Percentiles rank a stretch among this genome's conserved stretches.
These are phyloP conservation scores for Myotis vivesi DNA, from an alignment of 2,797 vertebrate species.

Conservation along the genomic window DNA sequence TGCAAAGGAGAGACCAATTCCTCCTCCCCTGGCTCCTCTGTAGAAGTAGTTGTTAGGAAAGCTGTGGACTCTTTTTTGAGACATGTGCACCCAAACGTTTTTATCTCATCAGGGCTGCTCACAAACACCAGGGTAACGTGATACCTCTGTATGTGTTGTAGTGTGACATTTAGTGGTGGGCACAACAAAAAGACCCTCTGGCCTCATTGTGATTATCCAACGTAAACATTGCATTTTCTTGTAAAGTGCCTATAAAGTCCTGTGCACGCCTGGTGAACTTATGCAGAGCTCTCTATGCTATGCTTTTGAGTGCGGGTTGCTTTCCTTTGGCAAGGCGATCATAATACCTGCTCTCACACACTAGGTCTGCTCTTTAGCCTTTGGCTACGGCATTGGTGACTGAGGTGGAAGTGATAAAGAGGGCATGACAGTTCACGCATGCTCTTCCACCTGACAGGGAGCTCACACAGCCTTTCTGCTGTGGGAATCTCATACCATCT, in stretches of 20 bases:
- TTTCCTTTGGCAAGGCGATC: not conserved
- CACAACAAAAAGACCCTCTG: not conserved
- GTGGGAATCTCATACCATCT: not conserved
- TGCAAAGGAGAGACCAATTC: not conserved
- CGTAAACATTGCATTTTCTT: not conserved
- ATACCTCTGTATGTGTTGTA: slow-evolving; percentile 4
- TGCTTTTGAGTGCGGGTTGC: not conserved
- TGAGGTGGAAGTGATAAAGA: not conserved
- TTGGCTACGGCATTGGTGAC: not conserved
- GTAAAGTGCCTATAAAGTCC: not conserved
- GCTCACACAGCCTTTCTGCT: not conserved
- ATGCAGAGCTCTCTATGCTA: not conserved
- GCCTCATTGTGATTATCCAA: not conserved
- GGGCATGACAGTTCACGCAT: not conserved
- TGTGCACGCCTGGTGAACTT: not conserved
- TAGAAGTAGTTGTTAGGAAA: not conserved
- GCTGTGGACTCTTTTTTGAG: not conserved
- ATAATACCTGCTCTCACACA: not conserved
- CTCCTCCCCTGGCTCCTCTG: not conserved
- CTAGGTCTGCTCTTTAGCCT: not conserved
- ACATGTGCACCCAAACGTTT: not conserved
- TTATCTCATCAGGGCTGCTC: not conserved
- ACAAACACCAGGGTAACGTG: not conserved
- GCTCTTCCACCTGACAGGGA: not conserved
- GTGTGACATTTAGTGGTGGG: not conserved